phyloP scores from a whole-genome alignment of 1,140 invertebrate species.

The Cotesia glomerata region DNA sequence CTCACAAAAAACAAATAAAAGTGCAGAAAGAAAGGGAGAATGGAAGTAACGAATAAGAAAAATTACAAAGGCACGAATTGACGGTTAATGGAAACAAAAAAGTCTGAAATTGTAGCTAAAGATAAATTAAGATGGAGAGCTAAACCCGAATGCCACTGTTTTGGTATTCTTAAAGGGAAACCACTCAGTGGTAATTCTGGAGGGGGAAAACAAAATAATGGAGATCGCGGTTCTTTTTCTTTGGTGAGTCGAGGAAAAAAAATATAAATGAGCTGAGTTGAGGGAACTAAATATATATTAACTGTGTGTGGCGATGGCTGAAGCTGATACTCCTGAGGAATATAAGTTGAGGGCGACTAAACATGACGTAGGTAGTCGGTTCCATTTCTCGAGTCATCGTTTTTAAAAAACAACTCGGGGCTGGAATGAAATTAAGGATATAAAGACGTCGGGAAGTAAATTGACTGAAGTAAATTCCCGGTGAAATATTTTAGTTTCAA shows the following conservation, averaged over 20 bases:
- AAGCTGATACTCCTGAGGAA: neutral
- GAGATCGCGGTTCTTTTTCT: neutral
- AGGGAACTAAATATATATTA: neutral
- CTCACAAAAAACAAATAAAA: neutral
- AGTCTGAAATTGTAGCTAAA: neutral
- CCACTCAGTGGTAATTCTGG: neutral
- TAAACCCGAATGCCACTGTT: neutral
- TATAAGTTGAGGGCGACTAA: neutral
- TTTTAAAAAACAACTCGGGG: neutral
- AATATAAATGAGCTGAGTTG: neutral
- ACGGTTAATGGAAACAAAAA: too few relatives aligned
- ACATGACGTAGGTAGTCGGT: neutral
- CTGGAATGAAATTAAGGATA: neutral
- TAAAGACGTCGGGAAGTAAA: conserved; percentile 22
- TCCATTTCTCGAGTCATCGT: neutral
- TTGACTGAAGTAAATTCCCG: conserved; percentile 23
- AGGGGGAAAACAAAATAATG: neutral
- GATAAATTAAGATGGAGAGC: neutral
- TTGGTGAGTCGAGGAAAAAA: neutral
- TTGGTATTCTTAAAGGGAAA: neutral
- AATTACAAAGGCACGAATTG: too few relatives aligned
- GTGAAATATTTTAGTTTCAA: conserved; percentile 14
- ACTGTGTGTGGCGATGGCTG: neutral
- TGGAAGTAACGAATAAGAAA: too few relatives aligned
- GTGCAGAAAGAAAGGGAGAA: neutral